Evolutionary conservation across 2,113 vertebrate species (phyloP).

Genomic region (Nettapus auritus): DNA sequence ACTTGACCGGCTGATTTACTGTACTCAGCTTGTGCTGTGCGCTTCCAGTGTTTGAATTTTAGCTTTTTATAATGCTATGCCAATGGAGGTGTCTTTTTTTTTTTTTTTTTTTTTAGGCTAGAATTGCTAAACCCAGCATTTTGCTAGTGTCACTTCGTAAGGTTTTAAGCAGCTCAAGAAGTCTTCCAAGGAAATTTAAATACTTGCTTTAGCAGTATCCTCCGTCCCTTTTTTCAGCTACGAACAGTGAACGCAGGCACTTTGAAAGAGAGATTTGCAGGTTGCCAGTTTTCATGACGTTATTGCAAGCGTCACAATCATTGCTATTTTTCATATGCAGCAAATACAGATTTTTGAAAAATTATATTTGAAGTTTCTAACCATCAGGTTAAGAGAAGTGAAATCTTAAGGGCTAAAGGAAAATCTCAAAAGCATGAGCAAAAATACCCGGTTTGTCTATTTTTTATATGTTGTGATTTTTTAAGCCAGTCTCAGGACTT

Average conservation of each 20-base stretch:
- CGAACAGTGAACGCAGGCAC: background rate
- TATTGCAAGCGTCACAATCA: background rate
- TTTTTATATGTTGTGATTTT: background rate
- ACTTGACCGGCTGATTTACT: slow-evolving; percentile 32
- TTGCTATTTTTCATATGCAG: background rate
- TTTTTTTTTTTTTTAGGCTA: background rate
- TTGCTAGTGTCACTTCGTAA: background rate
- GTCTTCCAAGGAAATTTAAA: background rate
- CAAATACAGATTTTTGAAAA: background rate
- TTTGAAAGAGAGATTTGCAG: background rate
- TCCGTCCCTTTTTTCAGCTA: background rate
- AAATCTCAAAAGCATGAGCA: background rate
- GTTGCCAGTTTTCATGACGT: background rate
- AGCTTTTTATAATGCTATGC: background rate
- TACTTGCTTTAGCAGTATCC: background rate
- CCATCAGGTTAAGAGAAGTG: background rate
- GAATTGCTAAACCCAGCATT: background rate
- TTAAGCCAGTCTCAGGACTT: background rate
- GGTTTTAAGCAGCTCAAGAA: slow-evolving; percentile 17
- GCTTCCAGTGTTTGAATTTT: slow-evolving; percentile 1
- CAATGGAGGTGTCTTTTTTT: background rate
- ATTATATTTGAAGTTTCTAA: background rate
- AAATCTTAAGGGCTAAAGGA: background rate
- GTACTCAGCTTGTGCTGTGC: background rate
- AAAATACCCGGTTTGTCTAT: background rate